Evolutionary conservation across 2,113 vertebrate genomes (phyloP).

Genomic region (Charadrius vociferus): DNA sequence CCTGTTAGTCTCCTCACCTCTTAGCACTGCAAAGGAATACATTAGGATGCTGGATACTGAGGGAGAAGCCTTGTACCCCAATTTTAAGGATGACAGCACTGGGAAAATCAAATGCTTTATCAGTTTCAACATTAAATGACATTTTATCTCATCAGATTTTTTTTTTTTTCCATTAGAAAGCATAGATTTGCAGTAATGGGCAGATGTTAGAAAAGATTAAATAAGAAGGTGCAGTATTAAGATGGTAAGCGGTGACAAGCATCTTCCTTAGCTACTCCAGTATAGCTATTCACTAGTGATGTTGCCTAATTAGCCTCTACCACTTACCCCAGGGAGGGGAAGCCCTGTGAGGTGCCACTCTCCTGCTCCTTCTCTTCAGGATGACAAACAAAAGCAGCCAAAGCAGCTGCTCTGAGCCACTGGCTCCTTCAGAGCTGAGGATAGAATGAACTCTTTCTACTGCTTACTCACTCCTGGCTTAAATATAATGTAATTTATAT

Average conservation of each 20-base stretch:
- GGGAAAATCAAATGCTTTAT: not conserved
- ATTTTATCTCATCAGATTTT: not conserved
- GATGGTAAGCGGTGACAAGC: not conserved
- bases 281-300: not conserved
- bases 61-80: not conserved
- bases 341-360: not conserved
- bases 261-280: not conserved
- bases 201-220: not conserved
- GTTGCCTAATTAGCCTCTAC: slow-evolving; percentile 8
- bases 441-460: not conserved
- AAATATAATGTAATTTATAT: not conserved
- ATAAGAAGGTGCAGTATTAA: not conserved
- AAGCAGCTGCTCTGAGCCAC: not conserved
- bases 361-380: not conserved
- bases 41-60: not conserved
- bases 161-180: not conserved
- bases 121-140: not conserved
- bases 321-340: slow-evolving; percentile 13
- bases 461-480: not conserved
- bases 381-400: slow-evolving; percentile 6
- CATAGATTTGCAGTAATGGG: not conserved
- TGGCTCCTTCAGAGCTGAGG: not conserved
- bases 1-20: not conserved
- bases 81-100: not conserved
- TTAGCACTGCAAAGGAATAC: not conserved